Evolutionary conservation across 2,797 vertebrate species (phyloP), one percentile per base, ranked within the genome.

Genomic region (Falco novaeseelandiae): DNA sequence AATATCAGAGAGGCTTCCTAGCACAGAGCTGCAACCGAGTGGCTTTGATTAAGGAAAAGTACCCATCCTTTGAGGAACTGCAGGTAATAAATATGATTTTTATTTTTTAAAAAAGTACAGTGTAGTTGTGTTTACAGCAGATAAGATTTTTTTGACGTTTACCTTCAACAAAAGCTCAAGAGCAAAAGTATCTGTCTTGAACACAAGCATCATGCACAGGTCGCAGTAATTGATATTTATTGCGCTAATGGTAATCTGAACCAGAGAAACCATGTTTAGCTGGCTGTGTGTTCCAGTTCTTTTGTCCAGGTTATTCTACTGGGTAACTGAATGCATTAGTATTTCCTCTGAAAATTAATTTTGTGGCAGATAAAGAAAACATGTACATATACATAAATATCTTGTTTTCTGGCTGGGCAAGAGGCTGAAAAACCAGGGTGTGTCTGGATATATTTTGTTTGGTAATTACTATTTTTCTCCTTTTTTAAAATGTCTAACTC

Each of bases 311-410:
- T 38, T 79, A 58, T 89, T 79, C 92, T 94, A 12, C 46, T 67
- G 83, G 63, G 92, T 48, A 80, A 48, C 58, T 44, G 59, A 76
- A 70, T 73, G 59, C 67, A 36, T 83, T 73, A 79, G 38, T 77
- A 55, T 87, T 94, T 89, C 81, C 83, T 82, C 70, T 73, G 79
- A 87, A 93, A 90, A 80, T 92, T 77, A 83, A 51, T 67, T 54
- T 87, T 67, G 44, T 85, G 63, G 49, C 79, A 96, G 91, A 96
- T 89, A 93, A 93, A 84, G 62, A 29, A 93, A 77, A n/a, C 67
- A 61, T 67, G 78, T 34, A 46, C 70, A 61, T 58, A 46, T 46
- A 69, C 49, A 88, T 89, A 65, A 89, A 92, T 83, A 61, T 90
- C 88, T 70, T 67, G 29, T 79, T 93, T 94, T 95, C 72, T 76